Evolutionary conservation across 1,140 invertebrate species (phyloP).

Genomic region (Patella vulgata): DNA sequence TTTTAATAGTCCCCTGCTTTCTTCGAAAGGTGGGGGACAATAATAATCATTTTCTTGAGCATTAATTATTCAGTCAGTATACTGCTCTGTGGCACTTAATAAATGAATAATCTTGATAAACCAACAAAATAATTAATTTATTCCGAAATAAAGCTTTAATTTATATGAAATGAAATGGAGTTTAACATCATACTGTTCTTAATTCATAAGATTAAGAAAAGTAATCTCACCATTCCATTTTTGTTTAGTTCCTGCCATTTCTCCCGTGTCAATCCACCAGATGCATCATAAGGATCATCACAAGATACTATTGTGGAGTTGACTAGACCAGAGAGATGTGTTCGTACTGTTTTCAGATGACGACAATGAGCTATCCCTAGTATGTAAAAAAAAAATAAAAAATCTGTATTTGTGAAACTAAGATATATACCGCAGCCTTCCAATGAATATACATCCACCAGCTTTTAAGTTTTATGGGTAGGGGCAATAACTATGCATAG

Average conservation of each 20-base stretch:
- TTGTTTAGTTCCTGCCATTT: slow-evolving; percentile 55
- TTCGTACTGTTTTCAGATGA: slow-evolving; percentile 89
- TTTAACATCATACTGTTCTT: too few species aligned
- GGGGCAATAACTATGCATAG: too few species aligned
- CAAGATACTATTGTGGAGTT: slow-evolving; percentile 49
- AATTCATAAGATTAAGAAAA: background rate
- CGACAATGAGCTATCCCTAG: slow-evolving; percentile 87
- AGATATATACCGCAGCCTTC: background rate
- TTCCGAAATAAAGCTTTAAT: background rate
- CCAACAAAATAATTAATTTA: too few species aligned
- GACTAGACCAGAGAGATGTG: slow-evolving; percentile 90
- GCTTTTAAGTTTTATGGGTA: too few species aligned
- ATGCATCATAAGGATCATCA: slow-evolving; percentile 50
- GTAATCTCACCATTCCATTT: slow-evolving; percentile 48
- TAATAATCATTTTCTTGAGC: too few species aligned
- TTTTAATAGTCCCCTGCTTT: too few species aligned
- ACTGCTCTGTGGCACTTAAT: too few species aligned
- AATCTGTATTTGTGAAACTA: too few species aligned
- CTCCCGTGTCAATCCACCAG: slow-evolving; percentile 51
- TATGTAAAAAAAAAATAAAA: slow-evolving; percentile 13
- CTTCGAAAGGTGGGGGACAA: too few species aligned
- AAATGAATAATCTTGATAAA: too few species aligned
- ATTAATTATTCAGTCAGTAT: too few species aligned
- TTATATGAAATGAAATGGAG: background rate
- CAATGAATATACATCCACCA: too few species aligned